These are phyloP conservation scores for Drosophila lutescens DNA, from an alignment of 2,888 invertebrate genomes.

Conservation along the genomic window DNA sequence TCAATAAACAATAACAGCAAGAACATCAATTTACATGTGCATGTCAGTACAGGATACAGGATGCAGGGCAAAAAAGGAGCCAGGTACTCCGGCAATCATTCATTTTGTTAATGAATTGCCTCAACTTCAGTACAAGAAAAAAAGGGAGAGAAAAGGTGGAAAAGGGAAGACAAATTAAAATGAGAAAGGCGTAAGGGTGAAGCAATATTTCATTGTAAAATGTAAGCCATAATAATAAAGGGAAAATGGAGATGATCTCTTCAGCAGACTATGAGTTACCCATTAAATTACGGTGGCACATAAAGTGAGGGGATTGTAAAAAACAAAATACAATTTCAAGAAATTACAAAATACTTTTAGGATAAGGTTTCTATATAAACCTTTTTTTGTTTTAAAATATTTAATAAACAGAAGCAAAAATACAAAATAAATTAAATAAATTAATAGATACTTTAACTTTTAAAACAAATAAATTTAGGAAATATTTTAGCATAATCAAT, in stretches of 20 bases:
- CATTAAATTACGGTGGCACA: neutral
- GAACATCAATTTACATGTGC: constrained; percentile 57
- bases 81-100: constrained; percentile 61
- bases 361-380: no score
- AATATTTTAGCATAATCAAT: no score
- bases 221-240: constrained; percentile 26
- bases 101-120: constrained; percentile 76
- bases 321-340: no score
- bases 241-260: neutral
- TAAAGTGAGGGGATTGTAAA: no score
- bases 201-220: constrained; percentile 38
- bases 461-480: no score
- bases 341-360: no score
- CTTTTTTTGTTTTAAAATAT: no score
- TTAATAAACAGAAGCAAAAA: no score
- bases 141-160: constrained; percentile 8
- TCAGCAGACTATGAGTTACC: neutral
- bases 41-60: constrained; percentile 38
- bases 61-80: constrained; percentile 16
- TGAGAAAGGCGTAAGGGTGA: constrained; percentile 9
- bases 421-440: no score
- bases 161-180: constrained; percentile 28
- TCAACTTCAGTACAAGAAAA: constrained; percentile 24
- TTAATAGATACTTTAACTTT: no score
- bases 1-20: constrained; percentile 56